These are phyloP conservation scores for Mimumesa dahlbomi DNA, from an alignment of 2,888 invertebrate species.

Conservation along the genomic window DNA sequence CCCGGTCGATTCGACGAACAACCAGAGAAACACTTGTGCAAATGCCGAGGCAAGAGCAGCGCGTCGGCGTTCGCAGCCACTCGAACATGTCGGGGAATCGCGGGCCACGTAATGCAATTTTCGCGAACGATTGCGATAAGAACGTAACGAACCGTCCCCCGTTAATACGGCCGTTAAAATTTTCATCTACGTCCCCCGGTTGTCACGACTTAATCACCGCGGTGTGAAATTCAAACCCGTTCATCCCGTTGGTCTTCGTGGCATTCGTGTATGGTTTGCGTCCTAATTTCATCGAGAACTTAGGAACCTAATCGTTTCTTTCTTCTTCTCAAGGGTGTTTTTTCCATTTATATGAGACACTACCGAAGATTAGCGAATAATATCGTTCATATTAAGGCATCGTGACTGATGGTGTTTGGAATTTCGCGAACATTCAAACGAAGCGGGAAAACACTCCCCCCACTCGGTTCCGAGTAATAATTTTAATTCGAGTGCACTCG, in stretches of 20 bases:
- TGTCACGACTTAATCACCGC: too few species aligned
- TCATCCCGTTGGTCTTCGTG: too few species aligned
- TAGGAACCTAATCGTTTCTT: too few species aligned
- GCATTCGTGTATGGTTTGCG: too few species aligned
- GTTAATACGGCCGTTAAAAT: conserved; percentile 23
- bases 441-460: conserved; percentile 16
- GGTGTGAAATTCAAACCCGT: too few species aligned
- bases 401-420: too few species aligned
- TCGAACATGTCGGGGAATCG: conserved; percentile 39
- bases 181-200: too few species aligned
- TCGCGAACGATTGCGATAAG: conserved; percentile 4
- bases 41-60: conserved; percentile 17
- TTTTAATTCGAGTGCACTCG: conserved; percentile 43
- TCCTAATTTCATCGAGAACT: too few species aligned
- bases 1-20: conserved; percentile 44
- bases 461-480: conserved; percentile 19
- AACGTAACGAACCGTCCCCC: background rate
- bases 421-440: background rate
- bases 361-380: too few species aligned
- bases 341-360: too few species aligned
- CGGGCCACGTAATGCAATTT: conserved; percentile 27
- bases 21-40: conserved; percentile 12
- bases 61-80: conserved; percentile 35
- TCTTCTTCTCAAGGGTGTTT: too few species aligned
- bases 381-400: too few species aligned